Evolutionary conservation across 1,140 invertebrate genomes (phyloP).

Genomic region (Lucilia cuprina): DNA sequence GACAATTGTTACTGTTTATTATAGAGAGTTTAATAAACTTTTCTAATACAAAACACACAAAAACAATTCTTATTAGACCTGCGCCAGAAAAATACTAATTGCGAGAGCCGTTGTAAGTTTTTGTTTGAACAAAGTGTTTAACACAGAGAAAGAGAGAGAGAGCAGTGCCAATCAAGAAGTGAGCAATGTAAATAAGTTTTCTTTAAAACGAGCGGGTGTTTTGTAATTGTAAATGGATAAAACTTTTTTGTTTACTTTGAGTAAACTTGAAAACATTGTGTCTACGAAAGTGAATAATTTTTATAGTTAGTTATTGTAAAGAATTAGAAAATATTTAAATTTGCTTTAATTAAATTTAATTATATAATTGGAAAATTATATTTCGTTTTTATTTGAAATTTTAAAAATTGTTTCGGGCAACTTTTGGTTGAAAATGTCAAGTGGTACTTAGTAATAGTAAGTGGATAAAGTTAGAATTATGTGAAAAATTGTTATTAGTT

Average conservation of each 20-base stretch:
- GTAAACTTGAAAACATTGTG: background rate
- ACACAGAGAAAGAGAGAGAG: too few species aligned
- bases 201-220: background rate
- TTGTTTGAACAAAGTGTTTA: background rate
- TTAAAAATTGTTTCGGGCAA: background rate
- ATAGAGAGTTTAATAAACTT: constrained; percentile 24
- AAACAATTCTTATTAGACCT: constrained; percentile 22
- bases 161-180: background rate
- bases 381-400: background rate
- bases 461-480: background rate
- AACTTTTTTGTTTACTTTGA: background rate
- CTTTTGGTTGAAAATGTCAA: background rate
- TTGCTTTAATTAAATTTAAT: background rate
- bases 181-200: background rate
- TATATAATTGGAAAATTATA: background rate
- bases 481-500: too few species aligned
- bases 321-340: background rate
- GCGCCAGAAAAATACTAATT: background rate
- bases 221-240: background rate
- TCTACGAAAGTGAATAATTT: too few species aligned
- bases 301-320: background rate
- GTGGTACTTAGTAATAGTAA: background rate
- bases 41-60: background rate
- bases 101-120: background rate
- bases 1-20: constrained; percentile 22